Conservation (phyloP, 1,140 invertebrate species). For the Brachionus paranguensis region DNA sequence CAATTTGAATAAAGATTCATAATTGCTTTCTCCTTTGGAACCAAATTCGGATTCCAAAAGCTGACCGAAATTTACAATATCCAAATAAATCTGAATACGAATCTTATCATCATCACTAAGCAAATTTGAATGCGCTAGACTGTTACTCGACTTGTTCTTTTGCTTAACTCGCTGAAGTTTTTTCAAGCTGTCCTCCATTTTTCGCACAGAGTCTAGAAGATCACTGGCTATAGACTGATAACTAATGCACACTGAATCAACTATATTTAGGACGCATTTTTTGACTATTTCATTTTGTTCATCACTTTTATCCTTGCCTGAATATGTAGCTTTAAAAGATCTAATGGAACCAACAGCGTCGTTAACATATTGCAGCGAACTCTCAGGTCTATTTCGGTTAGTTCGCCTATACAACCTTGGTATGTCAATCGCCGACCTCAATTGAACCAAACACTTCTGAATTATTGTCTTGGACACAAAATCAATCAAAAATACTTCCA, state of each 20-base stretch:
- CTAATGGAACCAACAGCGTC: constrained; percentile 61
- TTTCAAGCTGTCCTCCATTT: constrained; percentile 83
- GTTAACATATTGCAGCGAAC: not conserved
- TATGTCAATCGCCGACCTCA: constrained; percentile 72
- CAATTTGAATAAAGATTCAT: constrained; percentile 20
- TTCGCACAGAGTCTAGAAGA: constrained; percentile 82
- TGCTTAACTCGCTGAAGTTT: constrained; percentile 77
- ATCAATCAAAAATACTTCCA: not conserved
- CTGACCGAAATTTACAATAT: constrained; percentile 63
- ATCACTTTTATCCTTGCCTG: not conserved
- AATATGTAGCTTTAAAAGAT: constrained; percentile 60
- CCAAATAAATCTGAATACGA: constrained; percentile 75
- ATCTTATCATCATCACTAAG: constrained; percentile 85
- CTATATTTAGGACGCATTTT: not conserved
- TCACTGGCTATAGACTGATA: constrained; percentile 74
- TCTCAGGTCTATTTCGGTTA: constrained; percentile 65
- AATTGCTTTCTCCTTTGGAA: constrained; percentile 19
- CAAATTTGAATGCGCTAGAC: constrained; percentile 44
- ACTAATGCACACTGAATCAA: constrained; percentile 55
- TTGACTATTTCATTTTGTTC: not conserved
- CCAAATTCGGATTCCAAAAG: not conserved
- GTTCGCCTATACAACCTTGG: constrained; percentile 84
- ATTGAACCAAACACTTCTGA: constrained; percentile 49
- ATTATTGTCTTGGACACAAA: constrained; percentile 48
- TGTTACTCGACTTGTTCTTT: constrained; percentile 44